Evolutionary conservation across 2,113 vertebrate genomes (phyloP).

Genomic region (Sylvietta virens): DNA sequence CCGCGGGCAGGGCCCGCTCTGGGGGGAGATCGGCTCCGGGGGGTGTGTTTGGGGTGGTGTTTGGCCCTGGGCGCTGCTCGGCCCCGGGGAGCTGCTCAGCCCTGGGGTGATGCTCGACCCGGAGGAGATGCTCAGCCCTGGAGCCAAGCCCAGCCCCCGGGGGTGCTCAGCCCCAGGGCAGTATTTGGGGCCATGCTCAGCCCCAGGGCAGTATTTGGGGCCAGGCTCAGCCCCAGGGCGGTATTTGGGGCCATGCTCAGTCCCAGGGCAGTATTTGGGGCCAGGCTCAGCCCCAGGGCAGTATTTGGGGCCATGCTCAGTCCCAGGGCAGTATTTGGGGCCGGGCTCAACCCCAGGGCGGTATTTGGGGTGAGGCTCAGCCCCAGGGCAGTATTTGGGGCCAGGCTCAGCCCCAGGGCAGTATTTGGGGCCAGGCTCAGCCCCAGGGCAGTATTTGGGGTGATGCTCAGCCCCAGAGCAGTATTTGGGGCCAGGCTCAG

Average conservation of each 20-base stretch:
- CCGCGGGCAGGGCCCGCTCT: rapidly evolving
- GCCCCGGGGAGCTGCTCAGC: rapidly evolving
- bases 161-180: neutral
- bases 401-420: no score
- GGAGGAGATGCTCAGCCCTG: neutral
- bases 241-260: neutral
- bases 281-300: no score
- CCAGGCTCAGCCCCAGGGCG: neutral
- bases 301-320: rapidly evolving
- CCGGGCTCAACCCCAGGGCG: neutral
- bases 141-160: no score
- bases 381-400: neutral
- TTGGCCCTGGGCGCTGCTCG: rapidly evolving
- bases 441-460: neutral
- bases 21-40: rapidly evolving
- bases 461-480: no score
- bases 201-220: no score
- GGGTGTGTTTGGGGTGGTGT: rapidly evolving
- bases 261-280: no score
- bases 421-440: no score
- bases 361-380: rapidly evolving
- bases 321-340: neutral
- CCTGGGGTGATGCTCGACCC: rapidly evolving
- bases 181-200: neutral
- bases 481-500: rapidly evolving